Base-by-base conservation (phyloP, 2,888 invertebrate genomes). In the Drosophila paracracens region DNA sequence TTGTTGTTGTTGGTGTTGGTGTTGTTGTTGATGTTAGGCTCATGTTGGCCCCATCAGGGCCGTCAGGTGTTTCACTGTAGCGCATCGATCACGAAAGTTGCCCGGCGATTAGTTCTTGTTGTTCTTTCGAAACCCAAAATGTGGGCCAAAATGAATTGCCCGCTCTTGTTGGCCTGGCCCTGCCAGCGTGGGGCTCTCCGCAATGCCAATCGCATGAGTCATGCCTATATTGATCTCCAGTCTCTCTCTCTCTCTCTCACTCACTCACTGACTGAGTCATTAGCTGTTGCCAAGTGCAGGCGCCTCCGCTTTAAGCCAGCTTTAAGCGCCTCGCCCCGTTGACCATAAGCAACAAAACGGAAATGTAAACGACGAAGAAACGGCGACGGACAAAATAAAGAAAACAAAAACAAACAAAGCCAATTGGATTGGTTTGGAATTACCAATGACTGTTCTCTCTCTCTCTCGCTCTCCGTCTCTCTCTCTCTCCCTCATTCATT, bases 131-230 rank as follows among this genome's bases (percentile, higher is more conserved):
- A 75, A 31, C 33, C 21, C 16, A 27, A 75, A 66, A 72, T 61
- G 62, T 74, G 62, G 73, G 72, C 61, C 73, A 62, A 66, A 48
- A 70, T 13, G 5, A 64, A 29, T 46, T 1, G 21, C 4, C 5
- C 48, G 29, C 25, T 25, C 54, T 43, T 64, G 35, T 13, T 8
- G 13, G 51, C 16, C 13, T 43, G 27, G 58, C 68, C 31, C 50
- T 58, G 53, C 67, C 33, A 51, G n/a, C 36, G 13, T 29, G 36
- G 52, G 65, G 40, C 48, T 29, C 21, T 31, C 79, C 4, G 25
- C 2, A 46, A 82, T 84, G 74, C 86, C 86, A 72, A 61, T 82
- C 71, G 70, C 74, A 86, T 84, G 84, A 84, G 79, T 84, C 84
- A 84, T 81, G 79, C 74, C 25, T 4, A 78, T 85, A 83, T 86